Evolutionary conservation across 2,797 vertebrate species (phyloP).

Genomic region (Borostomias antarcticus): DNA sequence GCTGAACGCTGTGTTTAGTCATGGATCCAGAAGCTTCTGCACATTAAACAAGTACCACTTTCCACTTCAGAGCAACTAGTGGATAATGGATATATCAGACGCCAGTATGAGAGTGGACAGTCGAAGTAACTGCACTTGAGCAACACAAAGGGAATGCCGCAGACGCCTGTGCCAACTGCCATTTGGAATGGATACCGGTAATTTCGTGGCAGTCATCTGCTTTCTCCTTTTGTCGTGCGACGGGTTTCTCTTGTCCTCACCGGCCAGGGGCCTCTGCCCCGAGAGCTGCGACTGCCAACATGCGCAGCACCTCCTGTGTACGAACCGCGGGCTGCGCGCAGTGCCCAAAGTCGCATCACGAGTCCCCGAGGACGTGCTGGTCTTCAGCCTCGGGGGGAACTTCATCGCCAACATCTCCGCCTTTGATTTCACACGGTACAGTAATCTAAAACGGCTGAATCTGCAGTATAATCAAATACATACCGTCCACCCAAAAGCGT

Average conservation of each 20-base stretch:
- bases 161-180: conserved; percentile 32
- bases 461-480: conserved; percentile 93
- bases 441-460: conserved; percentile 85
- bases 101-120: conserved; percentile 35
- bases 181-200: conserved; percentile 73
- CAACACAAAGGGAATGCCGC: conserved; percentile 49
- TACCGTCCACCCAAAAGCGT: conserved; percentile 85
- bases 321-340: conserved; percentile 87
- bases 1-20: conserved; percentile 32
- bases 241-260: conserved; percentile 62
- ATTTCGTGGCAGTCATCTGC: conserved; percentile 51
- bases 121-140: conserved; percentile 52
- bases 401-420: conserved; percentile 90
- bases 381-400: conserved; percentile 92
- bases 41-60: background rate
- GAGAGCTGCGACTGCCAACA: conserved; percentile 92
- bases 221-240: conserved; percentile 59
- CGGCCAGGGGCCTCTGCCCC: conserved; percentile 77
- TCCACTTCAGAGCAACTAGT: conserved; percentile 32
- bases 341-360: conserved; percentile 79
- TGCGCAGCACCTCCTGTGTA: conserved; percentile 87
- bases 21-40: conserved; percentile 27
- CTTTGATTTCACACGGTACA: conserved; percentile 83
- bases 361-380: conserved; percentile 76
- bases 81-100: conserved; percentile 52